Evolutionary conservation across 1,140 invertebrate species (phyloP).

Genomic region (Drosophila rhopaloa): DNA sequence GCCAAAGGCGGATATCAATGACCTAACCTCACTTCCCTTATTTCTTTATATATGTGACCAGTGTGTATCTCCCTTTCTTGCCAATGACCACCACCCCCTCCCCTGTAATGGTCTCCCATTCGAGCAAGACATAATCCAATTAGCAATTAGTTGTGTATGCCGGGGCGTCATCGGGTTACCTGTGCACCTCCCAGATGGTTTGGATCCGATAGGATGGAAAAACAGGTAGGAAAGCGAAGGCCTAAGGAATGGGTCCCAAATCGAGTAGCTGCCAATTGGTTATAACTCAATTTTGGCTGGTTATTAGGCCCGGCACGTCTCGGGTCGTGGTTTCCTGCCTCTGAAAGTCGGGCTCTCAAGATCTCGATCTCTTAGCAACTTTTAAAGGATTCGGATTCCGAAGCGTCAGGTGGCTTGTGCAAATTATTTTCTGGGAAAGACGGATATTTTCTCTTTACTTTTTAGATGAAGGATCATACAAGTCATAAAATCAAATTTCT

Average conservation of each 20-base stretch:
- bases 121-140: constrained; percentile 78
- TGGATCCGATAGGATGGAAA: constrained; percentile 25
- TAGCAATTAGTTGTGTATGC: constrained; percentile 80
- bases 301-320: constrained; percentile 46
- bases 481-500: no score
- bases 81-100: constrained; percentile 6
- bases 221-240: constrained; percentile 19
- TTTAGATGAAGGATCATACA: no score
- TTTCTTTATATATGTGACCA: neutral
- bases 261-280: constrained; percentile 36
- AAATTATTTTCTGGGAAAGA: neutral
- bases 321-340: constrained; percentile 38
- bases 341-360: no score
- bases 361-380: constrained; percentile 3
- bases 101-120: constrained; percentile 11
- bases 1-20: constrained; percentile 76
- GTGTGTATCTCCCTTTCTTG: constrained; percentile 12
- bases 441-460: no score
- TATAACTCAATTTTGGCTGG: constrained; percentile 72
- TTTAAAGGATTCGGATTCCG: constrained; percentile 5
- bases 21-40: constrained; percentile 55
- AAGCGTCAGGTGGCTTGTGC: constrained; percentile 1
- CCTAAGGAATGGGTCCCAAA: constrained; percentile 21
- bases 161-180: constrained; percentile 69
- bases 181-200: constrained; percentile 57